Conservation (phyloP, 2,113 vertebrate species). For the Periophthalmodon schlosseri region DNA sequence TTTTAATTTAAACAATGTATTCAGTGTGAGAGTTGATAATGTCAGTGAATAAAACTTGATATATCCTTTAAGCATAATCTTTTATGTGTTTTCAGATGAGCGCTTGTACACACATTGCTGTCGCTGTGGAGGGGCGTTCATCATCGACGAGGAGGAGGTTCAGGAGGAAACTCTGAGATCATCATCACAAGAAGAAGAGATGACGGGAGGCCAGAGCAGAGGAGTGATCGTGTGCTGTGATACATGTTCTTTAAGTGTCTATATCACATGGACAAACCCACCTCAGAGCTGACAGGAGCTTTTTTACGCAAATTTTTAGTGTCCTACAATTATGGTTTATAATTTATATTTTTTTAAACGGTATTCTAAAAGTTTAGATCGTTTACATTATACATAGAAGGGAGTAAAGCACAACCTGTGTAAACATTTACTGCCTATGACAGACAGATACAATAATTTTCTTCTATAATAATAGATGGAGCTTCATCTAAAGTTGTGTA, state of each 20-base stretch:
- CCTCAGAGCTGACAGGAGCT: neutral
- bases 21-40: neutral
- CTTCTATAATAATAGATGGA: neutral
- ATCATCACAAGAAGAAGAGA: conserved; percentile 20
- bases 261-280: conserved; percentile 47
- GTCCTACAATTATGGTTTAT: neutral
- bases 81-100: conserved; percentile 44
- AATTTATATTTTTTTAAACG: neutral
- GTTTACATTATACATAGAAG: neutral
- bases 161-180: conserved; percentile 35
- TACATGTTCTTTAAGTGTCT: conserved; percentile 77
- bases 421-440: neutral
- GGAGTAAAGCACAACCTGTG: neutral
- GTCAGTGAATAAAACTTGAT: neutral
- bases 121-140: conserved; percentile 75
- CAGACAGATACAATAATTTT: neutral
- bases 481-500: neutral
- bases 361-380: neutral
- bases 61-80: neutral
- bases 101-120: conserved; percentile 52
- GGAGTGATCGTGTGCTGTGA: conserved; percentile 72
- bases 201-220: neutral
- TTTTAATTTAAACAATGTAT: neutral
- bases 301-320: neutral
- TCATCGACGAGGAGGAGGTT: conserved; percentile 53